phyloP scores from a whole-genome alignment of 1,140 invertebrate genomes.

The Leptinotarsa undecemlineata region DNA sequence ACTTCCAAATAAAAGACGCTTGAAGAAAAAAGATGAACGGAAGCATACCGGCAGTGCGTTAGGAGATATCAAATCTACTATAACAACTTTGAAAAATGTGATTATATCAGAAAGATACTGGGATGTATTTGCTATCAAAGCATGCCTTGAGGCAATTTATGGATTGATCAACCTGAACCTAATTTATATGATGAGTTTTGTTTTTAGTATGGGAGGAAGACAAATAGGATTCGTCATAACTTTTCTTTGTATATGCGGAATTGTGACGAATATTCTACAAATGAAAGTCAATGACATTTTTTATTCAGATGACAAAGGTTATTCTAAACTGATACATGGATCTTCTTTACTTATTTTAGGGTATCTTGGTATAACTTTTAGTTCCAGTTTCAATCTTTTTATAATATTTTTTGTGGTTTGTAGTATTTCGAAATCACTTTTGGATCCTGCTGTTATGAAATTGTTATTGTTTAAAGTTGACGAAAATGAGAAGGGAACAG shows the following conservation, averaged over 20 bases:
- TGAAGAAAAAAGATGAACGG: neutral
- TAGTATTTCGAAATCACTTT: neutral
- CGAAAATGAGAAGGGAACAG: neutral
- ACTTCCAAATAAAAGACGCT: neutral
- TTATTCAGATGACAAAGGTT: neutral
- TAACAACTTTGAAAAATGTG: neutral
- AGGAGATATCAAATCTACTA: neutral
- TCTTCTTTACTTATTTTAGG: neutral
- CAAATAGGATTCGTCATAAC: neutral
- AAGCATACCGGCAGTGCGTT: neutral
- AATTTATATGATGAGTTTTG: neutral
- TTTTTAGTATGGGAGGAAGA: neutral
- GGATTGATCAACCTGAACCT: neutral
- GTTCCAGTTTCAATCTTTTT: neutral
- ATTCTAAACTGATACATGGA: neutral
- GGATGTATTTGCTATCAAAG: neutral
- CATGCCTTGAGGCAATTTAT: neutral
- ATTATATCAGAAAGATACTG: neutral
- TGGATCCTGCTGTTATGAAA: neutral
- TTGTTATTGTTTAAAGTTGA: neutral
- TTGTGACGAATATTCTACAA: neutral
- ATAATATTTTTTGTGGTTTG: neutral
- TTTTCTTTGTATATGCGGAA: neutral
- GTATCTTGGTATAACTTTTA: neutral
- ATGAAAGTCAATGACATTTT: constrained; percentile 3